Evolutionary conservation across 2,888 invertebrate species (phyloP), one percentile per base, ranked within the genome.

Genomic region (Tiliacea citrago): DNA sequence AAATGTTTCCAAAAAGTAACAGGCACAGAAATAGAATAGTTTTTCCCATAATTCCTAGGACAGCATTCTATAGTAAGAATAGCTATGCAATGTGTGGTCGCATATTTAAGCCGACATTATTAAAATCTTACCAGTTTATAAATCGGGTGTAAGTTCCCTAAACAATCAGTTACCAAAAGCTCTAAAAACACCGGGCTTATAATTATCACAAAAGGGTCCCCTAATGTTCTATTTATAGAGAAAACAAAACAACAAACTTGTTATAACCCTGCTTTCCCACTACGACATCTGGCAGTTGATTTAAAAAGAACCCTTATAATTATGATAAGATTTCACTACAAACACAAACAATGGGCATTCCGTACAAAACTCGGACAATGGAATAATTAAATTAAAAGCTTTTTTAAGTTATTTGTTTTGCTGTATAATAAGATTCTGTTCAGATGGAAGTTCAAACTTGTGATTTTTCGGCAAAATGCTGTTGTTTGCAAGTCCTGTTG

Each of bases 361-460:
- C 60, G 29, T 73, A 63, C 49, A 60, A 65, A 77, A 75, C 47
- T 67, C 18, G 12, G 71, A 87, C 83, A 85, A 81, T 68, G 66
- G 73, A 70, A 73, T 81, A 83, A 85, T 87, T 75, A 78, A 87
- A 75, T 82, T 47, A 76, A 79, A 72, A 77, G 69, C 62, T 73
- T 74, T 82, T 68, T 69, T 60, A 42, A 24, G n/a, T 73, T 73
- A 69, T 70, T 77, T 79, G 77, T 77, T 65, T 71, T 65, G 42
- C 24, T 29, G 47, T 68, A 74, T 61, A 75, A 69, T 72, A 66
- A 78, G 71, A 65, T 51, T 21, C 18, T 49, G 69, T 67, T 67
- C 68, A 61, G 85, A 78, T 85, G 53, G 24, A 65, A 66, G 45
- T 68, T 47, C 16, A 39, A 68, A 60, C 47, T 65, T 47, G 45